Evolutionary conservation across 2,113 vertebrate species (phyloP), one percentile per base, ranked within the genome.

Genomic region (Euleptes europaea): DNA sequence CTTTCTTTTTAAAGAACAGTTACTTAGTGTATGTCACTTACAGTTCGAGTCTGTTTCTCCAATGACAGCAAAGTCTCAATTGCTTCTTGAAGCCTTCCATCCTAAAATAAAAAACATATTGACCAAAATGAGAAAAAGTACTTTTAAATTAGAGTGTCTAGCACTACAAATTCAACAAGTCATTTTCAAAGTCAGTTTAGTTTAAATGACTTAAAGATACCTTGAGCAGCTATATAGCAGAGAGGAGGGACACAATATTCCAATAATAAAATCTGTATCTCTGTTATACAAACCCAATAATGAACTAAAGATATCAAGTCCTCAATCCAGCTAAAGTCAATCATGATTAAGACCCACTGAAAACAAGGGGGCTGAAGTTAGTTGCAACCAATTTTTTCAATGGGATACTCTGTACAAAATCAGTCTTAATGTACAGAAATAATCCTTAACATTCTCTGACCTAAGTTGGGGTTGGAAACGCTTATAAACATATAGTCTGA

Each of bases 11-110:
- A 44, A 57, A 1, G 26, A 31, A n/a, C 49, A 69, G 4, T 76
- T 66, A 67, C 5, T 89, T 9, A n/a, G 10, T 19, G 3, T 2
- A 5, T 12, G 70, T 8, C 72, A 95, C 98, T 97, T 93, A 99
- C 99, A 67, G 98, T 99, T 86, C 98, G 97, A 1, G 99, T 99
- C 94, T 99, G 98, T 88, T 99, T 99, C 92, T 99, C 99, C 95
- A 99, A 90, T 80, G 98, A 99, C 23, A 99, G 95, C 91, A 99
- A 97, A 73, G 96, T 98, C 91, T 99, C 99, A 82, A 99, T 96
- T 28, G 98, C 98, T 95, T 99, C 99, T 89, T 99, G 99, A 79
- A 99, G 95, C 89, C 97, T 97, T 89, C 99, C 99, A 93, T 99
- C 99, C 98, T 99, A 93, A 81, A 90, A 92, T 1, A 72, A 87